A percentile compares a stretch with the other conserved stretches of the same genome.
Evolutionary conservation across 1,140 invertebrate genomes (phyloP).

Genomic region (Leptonema lineaticorne): DNA sequence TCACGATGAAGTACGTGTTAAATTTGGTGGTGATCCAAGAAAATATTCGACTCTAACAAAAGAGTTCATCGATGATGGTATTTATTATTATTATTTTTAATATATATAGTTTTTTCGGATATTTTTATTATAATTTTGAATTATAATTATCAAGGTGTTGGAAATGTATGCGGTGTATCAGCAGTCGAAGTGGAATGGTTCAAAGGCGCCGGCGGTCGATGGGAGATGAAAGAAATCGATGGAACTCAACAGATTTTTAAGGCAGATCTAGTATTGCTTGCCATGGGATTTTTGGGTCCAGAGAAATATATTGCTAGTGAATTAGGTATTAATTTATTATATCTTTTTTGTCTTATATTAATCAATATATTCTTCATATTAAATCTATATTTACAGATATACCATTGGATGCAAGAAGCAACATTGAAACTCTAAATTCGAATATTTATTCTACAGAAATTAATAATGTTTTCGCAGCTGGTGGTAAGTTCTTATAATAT

Average conservation of each 20-base stretch:
- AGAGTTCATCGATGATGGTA: slow-evolving; percentile 91
- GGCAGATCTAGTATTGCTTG: slow-evolving; percentile 90
- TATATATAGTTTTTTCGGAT: neutral
- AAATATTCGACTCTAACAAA: slow-evolving; percentile 92
- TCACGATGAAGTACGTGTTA: slow-evolving; percentile 93
- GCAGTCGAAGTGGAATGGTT: slow-evolving; percentile 92
- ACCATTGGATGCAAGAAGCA: slow-evolving; percentile 86
- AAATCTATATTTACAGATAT: slow-evolving; percentile 55
- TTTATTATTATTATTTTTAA: slow-evolving; percentile 44
- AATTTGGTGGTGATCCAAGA: slow-evolving; percentile 91
- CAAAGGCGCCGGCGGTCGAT: slow-evolving; percentile 87
- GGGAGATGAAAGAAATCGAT: slow-evolving; percentile 90
- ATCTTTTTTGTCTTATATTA: neutral
- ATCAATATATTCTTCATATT: neutral
- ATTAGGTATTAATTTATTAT: slow-evolving; percentile 55
- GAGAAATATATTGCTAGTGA: slow-evolving; percentile 88
- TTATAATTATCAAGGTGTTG: slow-evolving; percentile 53
- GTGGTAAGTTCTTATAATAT: slow-evolving; percentile 82
- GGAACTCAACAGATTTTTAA: slow-evolving; percentile 82
- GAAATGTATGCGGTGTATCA: slow-evolving; percentile 84
- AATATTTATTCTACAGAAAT: slow-evolving; percentile 69
- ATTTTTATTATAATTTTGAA: neutral
- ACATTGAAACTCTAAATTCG: slow-evolving; percentile 81
- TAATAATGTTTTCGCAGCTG: slow-evolving; percentile 91
- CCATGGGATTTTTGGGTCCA: slow-evolving; percentile 98